A percentile compares a stretch with the other conserved stretches of the same genome.
phyloP scores from a whole-genome alignment of 2,113 vertebrate genomes.

The Mobula hypostoma region DNA sequence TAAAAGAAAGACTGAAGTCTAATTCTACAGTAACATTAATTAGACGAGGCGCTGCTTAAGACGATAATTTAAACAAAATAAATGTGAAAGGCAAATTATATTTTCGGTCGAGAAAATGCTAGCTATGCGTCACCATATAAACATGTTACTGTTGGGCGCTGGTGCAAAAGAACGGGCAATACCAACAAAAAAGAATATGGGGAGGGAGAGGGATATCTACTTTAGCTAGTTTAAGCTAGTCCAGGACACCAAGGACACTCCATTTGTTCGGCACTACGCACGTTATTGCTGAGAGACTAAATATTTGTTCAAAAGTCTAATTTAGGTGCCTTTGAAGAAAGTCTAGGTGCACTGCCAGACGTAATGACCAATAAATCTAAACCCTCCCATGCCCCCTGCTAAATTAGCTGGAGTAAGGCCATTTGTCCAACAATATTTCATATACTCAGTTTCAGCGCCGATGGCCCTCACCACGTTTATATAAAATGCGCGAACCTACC shows the following conservation, averaged over 20 bases:
- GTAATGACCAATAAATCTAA: conserved; percentile 32
- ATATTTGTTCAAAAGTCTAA: conserved; percentile 51
- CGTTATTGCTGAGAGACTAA: conserved; percentile 51
- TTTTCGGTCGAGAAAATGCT: not conserved
- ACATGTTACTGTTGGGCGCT: not conserved
- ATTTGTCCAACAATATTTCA: conserved; percentile 37
- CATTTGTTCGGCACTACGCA: conserved; percentile 49
- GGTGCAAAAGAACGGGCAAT: not conserved
- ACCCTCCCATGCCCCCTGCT: conserved; percentile 9
- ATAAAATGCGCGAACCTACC: not conserved
- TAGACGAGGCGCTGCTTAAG: not conserved
- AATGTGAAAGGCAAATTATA: not conserved
- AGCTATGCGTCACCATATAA: not conserved
- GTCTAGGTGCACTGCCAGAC: conserved; percentile 46
- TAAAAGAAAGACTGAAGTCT: not conserved
- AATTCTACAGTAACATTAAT: not conserved
- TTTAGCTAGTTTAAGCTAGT: not conserved
- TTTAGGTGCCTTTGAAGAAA: conserved; percentile 45
- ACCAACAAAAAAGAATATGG: not conserved
- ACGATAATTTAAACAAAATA: not conserved
- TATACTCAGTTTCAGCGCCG: not conserved
- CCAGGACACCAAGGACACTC: conserved; percentile 46
- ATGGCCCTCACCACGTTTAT: not conserved
- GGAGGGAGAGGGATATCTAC: not conserved
- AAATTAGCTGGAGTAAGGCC: conserved; percentile 27